Evolutionary conservation across 2,797 vertebrate genomes (phyloP).

Genomic region (Cynodonichthys magdalenae): DNA sequence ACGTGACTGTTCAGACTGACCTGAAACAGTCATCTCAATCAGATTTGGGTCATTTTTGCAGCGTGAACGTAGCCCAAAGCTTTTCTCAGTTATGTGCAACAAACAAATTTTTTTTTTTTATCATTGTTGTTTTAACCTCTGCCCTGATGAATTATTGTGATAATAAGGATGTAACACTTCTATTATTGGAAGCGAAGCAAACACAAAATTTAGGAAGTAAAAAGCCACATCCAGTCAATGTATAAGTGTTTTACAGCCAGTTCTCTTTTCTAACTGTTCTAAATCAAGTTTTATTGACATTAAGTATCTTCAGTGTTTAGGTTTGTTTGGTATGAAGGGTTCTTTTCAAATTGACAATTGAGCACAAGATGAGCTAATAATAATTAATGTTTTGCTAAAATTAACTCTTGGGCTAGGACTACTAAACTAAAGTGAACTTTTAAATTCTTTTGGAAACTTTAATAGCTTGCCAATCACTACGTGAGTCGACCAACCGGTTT

Average conservation of each 20-base stretch:
- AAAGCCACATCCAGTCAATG: conserved; percentile 6
- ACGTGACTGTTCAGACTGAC: too few species aligned
- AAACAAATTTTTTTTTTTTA: not conserved
- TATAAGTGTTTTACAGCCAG: conserved; percentile 31
- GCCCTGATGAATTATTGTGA: not conserved
- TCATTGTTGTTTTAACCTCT: conserved; percentile 6
- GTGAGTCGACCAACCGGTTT: not conserved
- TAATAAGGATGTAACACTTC: conserved; percentile 3
- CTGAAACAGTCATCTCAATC: too few species aligned
- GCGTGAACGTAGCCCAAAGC: too few species aligned
- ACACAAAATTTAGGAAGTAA: conserved; percentile 42
- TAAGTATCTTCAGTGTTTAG: conserved; percentile 1
- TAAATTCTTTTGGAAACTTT: conserved; percentile 8
- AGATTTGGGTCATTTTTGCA: too few species aligned
- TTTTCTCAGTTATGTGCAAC: not conserved
- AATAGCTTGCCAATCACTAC: conserved; percentile 1
- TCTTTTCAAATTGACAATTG: conserved; percentile 16
- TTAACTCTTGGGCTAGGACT: not conserved
- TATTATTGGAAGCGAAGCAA: conserved; percentile 25
- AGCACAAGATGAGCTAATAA: conserved; percentile 1
- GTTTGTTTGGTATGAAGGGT: conserved; percentile 15
- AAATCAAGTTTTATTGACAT: conserved; percentile 40
- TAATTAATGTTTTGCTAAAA: conserved; percentile 10
- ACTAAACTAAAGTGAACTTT: conserved; percentile 25
- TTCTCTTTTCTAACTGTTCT: conserved; percentile 57